Conservation (phyloP, 2,113 vertebrate species). For the Clarias batrachus region DNA sequence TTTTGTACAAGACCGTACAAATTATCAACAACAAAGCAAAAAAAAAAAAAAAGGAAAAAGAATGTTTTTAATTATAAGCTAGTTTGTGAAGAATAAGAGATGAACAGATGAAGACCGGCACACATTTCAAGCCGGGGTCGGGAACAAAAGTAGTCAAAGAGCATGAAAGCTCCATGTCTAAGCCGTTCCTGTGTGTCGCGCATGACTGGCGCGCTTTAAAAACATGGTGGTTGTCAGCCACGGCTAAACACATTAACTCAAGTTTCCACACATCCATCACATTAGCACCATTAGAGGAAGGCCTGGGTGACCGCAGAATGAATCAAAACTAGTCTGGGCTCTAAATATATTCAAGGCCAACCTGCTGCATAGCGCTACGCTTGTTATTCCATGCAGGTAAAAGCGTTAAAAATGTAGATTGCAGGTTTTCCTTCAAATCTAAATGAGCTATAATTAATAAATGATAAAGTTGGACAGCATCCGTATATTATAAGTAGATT, state of each 20-base stretch:
- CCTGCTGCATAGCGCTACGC: not conserved
- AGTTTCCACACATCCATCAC: constrained; percentile 26
- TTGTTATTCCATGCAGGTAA: not conserved
- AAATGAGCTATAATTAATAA: not conserved
- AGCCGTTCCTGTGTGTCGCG: constrained; percentile 77
- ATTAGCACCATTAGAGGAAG: constrained; percentile 30
- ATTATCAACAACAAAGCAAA: too few relatives aligned
- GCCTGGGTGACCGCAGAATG: constrained; percentile 15
- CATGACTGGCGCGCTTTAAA: constrained; percentile 75
- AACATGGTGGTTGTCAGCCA: constrained; percentile 65
- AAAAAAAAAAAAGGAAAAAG: not conserved
- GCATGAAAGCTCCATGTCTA: constrained; percentile 77
- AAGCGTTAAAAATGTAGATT: not conserved
- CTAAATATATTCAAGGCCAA: not conserved
- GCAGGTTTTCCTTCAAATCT: not conserved
- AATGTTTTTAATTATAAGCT: not conserved
- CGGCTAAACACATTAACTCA: constrained; percentile 21
- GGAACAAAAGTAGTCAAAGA: constrained; percentile 84
- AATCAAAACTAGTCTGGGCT: constrained; percentile 20
- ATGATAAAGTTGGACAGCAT: not conserved
- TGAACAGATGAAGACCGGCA: constrained; percentile 5
- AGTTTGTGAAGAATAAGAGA: constrained; percentile 16
- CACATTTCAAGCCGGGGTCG: not conserved
- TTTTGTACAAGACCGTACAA: not conserved
- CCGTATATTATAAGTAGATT: not conserved